Percentiles rank a stretch among this genome's conserved stretches.
These are phyloP conservation scores for Pristionchus maxplancki DNA, from an alignment of 2,888 invertebrate species.

Conservation along the genomic window DNA sequence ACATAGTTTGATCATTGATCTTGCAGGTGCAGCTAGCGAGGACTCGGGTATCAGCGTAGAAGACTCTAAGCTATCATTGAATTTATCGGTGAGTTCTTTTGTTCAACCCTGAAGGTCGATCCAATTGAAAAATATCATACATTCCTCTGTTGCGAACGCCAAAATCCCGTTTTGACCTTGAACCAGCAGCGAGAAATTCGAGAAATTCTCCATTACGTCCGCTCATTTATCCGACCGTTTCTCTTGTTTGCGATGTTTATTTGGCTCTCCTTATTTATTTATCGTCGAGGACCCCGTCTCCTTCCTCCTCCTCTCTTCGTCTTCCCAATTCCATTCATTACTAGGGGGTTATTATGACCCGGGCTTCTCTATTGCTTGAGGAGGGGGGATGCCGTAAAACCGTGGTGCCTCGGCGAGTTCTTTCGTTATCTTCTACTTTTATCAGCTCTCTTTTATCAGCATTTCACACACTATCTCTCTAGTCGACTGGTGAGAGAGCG, in stretches of 20 bases:
- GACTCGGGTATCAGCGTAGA: conserved; percentile 90
- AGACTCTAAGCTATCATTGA: conserved; percentile 57
- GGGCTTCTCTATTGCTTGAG: background rate
- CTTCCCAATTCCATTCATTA: conserved; percentile 34
- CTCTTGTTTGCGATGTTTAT: background rate
- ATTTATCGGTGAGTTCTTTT: conserved; percentile 4
- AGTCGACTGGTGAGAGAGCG: no score
- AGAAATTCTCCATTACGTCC: background rate
- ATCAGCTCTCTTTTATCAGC: background rate
- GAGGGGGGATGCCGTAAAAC: background rate
- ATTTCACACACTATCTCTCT: no score
- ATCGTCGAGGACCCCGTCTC: background rate
- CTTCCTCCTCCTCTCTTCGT: background rate
- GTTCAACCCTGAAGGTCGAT: background rate
- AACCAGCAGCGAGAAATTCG: background rate
- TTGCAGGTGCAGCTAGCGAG: conserved; percentile 84
- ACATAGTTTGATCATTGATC: background rate
- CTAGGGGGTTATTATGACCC: conserved; percentile 21
- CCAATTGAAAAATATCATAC: background rate
- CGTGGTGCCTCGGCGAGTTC: background rate
- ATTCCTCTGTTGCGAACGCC: background rate
- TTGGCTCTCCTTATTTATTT: conserved; percentile 24
- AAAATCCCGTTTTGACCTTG: background rate
- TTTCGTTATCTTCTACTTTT: background rate
- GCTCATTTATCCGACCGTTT: background rate